Evolutionary conservation across 1,140 invertebrate species (phyloP), one percentile per base, ranked within the genome.

Genomic region (Neodiprion fabricii): DNA sequence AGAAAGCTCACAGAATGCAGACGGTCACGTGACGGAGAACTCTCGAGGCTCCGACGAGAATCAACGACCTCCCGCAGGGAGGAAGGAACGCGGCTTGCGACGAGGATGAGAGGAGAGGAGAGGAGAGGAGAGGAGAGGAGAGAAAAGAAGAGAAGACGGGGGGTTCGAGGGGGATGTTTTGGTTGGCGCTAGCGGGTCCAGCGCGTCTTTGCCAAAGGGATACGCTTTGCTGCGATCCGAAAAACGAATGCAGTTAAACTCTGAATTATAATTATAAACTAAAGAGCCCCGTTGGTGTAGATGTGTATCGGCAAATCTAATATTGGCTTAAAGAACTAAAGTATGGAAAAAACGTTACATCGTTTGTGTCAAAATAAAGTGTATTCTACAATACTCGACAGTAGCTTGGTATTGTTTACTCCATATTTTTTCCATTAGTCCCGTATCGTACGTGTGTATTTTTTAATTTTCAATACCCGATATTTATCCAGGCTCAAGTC

Each of bases 1-100:
- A 85, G 86, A 87, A 86, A 87, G 84, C 82, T 82, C 80, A 40
- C 28, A 77, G 78, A 82, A 80, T 79, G 77, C 78, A 80, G 80
- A 79, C 80, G 75, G 61, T 71, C 75, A 76, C 75, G 74, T 70
- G 72, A 61, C 53, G 11, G 53, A 12, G 11, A 17, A 12, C 53
- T 10, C 50, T 61, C 53, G 11, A 12, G 73, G 61, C 72, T 67
- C 71, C 72, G 75, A 69, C 50, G 48, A 65, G 72, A 71, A 49
- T 67, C 53, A 76, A 79, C 79, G 82, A 79, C 80, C 82, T 78
- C 72, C 12, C 12, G 61, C 53, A 65, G 14, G 80, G 67, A 67
- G 74, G 72, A 77, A 79, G 80, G 76, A 74, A 70, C 71, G 75
- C 74, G 69, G 76, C 67, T 75, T 81, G 23, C 53, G 47, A 72